Evolutionary conservation across 2,888 invertebrate species (phyloP).

Genomic region (Trilocha varians): DNA sequence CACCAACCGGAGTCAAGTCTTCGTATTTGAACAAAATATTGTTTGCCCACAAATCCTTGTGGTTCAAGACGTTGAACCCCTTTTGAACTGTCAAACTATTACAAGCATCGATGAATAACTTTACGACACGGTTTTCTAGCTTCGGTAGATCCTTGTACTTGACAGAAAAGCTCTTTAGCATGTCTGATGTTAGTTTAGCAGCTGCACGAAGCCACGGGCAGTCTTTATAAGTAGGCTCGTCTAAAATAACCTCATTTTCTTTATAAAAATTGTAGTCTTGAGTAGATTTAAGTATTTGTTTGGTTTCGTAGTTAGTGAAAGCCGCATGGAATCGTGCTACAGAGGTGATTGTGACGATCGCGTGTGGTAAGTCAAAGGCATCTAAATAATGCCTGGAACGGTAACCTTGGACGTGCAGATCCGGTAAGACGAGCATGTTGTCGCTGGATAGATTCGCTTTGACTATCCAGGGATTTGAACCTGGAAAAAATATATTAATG

Average conservation of each 20-base stretch:
- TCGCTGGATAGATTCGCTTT: constrained; percentile 40
- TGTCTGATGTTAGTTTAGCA: constrained; percentile 36
- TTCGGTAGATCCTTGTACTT: constrained; percentile 23
- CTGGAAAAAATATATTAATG: constrained; percentile 18
- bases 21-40: constrained; percentile 53
- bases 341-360: constrained; percentile 23
- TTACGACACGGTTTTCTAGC: constrained; percentile 26
- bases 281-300: constrained; percentile 14
- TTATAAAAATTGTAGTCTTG: constrained; percentile 26
- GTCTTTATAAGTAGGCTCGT: constrained; percentile 36
- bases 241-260: constrained; percentile 26
- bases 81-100: constrained; percentile 25
- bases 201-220: constrained; percentile 38
- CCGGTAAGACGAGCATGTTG: constrained; percentile 47
- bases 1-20: constrained; percentile 28
- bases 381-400: constrained; percentile 19
- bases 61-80: constrained; percentile 44
- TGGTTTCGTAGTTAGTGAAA: constrained; percentile 39
- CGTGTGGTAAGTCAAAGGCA: constrained; percentile 35
- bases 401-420: constrained; percentile 41
- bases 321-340: constrained; percentile 53
- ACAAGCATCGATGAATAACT: constrained; percentile 34
- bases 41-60: constrained; percentile 55
- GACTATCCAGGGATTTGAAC: constrained; percentile 35
- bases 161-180: constrained; percentile 35